phyloP scores from a whole-genome alignment of 92 coral and sea anemone genomes.

The Parazoanthus darwini region DNA sequence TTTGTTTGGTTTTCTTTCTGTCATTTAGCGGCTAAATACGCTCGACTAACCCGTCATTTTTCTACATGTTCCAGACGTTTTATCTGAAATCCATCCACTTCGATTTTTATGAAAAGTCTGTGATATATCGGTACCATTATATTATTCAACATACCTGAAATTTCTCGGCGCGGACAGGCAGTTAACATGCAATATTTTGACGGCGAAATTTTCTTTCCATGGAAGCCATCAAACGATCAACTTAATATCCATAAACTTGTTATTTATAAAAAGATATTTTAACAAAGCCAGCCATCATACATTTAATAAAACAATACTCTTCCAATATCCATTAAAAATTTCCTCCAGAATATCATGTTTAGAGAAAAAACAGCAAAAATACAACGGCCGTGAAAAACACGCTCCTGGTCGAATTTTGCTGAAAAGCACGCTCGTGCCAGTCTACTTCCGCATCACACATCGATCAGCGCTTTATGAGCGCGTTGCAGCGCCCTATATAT shows the following conservation, averaged over 20 bases:
- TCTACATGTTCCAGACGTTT: neutral
- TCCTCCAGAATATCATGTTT: neutral
- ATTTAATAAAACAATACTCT: neutral
- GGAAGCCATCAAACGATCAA: too few relatives aligned
- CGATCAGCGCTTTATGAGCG: conserved; percentile 16
- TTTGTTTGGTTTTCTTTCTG: neutral
- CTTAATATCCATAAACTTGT: neutral
- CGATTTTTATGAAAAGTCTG: too few relatives aligned
- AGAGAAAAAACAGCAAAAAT: neutral
- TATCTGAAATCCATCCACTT: neutral
- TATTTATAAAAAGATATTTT: too few relatives aligned
- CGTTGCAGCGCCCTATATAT: conserved; percentile 19
- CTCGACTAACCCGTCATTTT: neutral
- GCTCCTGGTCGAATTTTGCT: neutral
- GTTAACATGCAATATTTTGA: conserved; percentile 9
- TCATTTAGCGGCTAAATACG: neutral
- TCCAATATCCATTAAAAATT: neutral
- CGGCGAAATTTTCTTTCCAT: neutral
- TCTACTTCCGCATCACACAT: too few relatives aligned
- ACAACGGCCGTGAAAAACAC: neutral
- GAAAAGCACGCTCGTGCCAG: neutral
- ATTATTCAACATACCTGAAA: conserved; percentile 40
- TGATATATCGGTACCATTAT: neutral
- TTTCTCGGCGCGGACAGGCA: conserved; percentile 31
- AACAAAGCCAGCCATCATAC: neutral